Percentiles rank a stretch among this genome's conserved stretches.
phyloP scores from a whole-genome alignment of 2,888 invertebrate species.

The Melanophora roralis region DNA sequence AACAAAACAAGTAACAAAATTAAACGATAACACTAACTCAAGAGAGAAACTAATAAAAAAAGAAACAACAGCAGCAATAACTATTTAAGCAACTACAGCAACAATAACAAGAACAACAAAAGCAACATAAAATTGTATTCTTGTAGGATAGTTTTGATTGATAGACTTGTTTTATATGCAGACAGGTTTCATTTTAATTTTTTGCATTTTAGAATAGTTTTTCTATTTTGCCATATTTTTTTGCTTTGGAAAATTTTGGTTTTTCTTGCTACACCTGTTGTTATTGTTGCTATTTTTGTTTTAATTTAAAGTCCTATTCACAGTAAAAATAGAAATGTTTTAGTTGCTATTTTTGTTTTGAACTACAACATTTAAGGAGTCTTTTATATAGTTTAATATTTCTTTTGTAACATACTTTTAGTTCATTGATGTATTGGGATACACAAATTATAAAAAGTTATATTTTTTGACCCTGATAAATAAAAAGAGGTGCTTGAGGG shows the following conservation, averaged over 20 bases:
- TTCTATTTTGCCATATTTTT: neutral
- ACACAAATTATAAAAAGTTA: no score
- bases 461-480: no score
- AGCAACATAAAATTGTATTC: slow-evolving; percentile 37
- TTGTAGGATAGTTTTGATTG: slow-evolving; percentile 70
- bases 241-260: slow-evolving; percentile 14
- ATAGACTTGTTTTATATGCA: slow-evolving; percentile 73
- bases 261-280: slow-evolving; percentile 2
- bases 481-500: no score
- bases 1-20: slow-evolving; percentile 25
- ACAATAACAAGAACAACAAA: neutral
- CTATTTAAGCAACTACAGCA: slow-evolving; percentile 7
- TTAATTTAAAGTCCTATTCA: slow-evolving; percentile 28
- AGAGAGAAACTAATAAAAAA: no score
- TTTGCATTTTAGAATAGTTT: slow-evolving; percentile 40
- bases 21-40: slow-evolving; percentile 45
- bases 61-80: slow-evolving; percentile 14
- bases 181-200: slow-evolving; percentile 69
- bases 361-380: no score
- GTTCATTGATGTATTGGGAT: neutral
- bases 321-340: slow-evolving; percentile 2
- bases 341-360: no score
- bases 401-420: neutral
- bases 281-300: neutral
- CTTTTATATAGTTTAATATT: neutral